Conservation (phyloP, 1,140 invertebrate genomes). For the Drosophila quadrilineata region DNA sequence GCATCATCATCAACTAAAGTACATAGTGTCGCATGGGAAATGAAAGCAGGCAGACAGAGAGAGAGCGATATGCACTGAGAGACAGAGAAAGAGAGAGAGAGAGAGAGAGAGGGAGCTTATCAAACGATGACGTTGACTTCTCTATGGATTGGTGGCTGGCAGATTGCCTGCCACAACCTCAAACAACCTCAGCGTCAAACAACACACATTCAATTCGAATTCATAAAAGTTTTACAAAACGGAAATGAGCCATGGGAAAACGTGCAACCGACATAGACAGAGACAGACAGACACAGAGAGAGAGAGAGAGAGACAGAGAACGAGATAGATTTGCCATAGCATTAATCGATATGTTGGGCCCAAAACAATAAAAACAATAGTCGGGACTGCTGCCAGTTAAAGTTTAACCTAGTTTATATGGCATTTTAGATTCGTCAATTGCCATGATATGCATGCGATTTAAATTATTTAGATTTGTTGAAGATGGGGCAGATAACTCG, state of each 20-base stretch:
- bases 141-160: not conserved
- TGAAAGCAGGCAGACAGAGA: conserved; percentile 36
- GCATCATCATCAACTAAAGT: conserved; percentile 20
- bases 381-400: not conserved
- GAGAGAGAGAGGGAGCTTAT: not conserved
- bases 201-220: conserved; percentile 27
- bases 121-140: conserved; percentile 41
- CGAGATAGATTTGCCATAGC: conserved; percentile 54
- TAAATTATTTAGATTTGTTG: conserved; percentile 7
- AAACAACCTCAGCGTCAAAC: not conserved
- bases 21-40: no score
- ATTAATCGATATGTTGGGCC: conserved; percentile 56
- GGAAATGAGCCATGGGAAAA: conserved; percentile 60
- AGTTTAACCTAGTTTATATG: conserved; percentile 20
- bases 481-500: not conserved
- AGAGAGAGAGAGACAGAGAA: no score
- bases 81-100: not conserved
- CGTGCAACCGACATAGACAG: no score
- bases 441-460: not conserved
- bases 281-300: no score
- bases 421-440: not conserved
- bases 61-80: no score
- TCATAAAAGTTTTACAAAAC: conserved; percentile 58
- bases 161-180: conserved; percentile 8
- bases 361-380: conserved; percentile 22